Evolutionary conservation across 2,888 invertebrate genomes (phyloP).

Genomic region (Heteromyza rotundicornis): DNA sequence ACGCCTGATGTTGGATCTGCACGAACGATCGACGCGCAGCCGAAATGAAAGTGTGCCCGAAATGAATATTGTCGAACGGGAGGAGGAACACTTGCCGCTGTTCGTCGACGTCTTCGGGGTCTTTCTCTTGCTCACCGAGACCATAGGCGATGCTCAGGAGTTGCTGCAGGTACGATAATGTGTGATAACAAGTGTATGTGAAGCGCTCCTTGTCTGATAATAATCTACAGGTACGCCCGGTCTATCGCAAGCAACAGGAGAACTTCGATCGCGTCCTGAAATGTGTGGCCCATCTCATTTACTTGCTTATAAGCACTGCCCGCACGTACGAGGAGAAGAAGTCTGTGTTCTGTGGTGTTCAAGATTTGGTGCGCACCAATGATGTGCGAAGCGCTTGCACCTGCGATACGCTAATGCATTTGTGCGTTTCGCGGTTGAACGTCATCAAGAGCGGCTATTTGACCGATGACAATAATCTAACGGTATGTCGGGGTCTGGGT

Average conservation of each 20-base stretch:
- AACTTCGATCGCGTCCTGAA: conserved; percentile 82
- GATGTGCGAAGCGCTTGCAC: conserved; percentile 74
- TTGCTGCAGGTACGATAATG: conserved; percentile 66
- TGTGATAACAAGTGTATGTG: too few relatives aligned
- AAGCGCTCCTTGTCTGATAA: too few relatives aligned
- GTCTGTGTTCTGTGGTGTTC: conserved; percentile 64
- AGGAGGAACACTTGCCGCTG: conserved; percentile 65
- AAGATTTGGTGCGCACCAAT: conserved; percentile 60
- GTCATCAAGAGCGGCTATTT: conserved; percentile 80
- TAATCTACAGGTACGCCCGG: conserved; percentile 71
- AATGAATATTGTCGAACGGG: background rate
- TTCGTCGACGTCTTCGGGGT: conserved; percentile 76
- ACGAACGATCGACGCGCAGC: conserved; percentile 67
- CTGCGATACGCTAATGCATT: conserved; percentile 84
- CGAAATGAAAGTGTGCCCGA: conserved; percentile 44
- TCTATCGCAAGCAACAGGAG: conserved; percentile 79
- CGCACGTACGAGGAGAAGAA: conserved; percentile 64
- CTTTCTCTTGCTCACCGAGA: conserved; percentile 71
- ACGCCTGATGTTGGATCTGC: conserved; percentile 79
- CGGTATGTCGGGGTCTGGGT: conserved; percentile 45
- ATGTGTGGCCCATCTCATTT: conserved; percentile 79
- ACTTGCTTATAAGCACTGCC: conserved; percentile 70
- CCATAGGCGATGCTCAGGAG: conserved; percentile 67
- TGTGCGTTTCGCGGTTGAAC: conserved; percentile 80
- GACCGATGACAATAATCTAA: conserved; percentile 70